A percentile compares a stretch with the other conserved stretches of the same genome.
phyloP scores from a whole-genome alignment of 1,140 invertebrate species.

The Eumeta japonica region DNA sequence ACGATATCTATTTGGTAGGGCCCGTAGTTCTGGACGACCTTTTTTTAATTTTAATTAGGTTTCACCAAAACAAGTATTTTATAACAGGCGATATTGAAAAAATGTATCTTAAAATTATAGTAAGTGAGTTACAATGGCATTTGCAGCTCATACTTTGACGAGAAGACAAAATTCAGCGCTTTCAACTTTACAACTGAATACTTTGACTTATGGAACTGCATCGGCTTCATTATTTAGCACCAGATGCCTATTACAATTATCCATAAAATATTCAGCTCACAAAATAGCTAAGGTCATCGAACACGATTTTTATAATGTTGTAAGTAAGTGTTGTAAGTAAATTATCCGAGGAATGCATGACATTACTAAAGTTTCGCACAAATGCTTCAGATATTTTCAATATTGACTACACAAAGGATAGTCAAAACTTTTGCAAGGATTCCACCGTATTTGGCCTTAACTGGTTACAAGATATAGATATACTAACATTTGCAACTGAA shows the following conservation, averaged over 20 bases:
- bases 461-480: too few species aligned
- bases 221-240: conserved; percentile 11
- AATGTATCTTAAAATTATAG: conserved; percentile 23
- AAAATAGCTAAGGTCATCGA: not conserved
- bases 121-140: conserved; percentile 12
- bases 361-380: too few species aligned
- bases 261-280: conserved; percentile 4
- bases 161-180: not conserved
- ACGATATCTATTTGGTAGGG: conserved; percentile 28
- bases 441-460: too few species aligned
- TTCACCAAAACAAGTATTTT: conserved; percentile 14
- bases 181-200: conserved; percentile 8
- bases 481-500: too few species aligned
- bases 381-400: too few species aligned
- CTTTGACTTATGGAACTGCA: conserved; percentile 11
- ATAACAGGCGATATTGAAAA: too few species aligned
- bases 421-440: too few species aligned
- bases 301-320: too few species aligned
- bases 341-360: too few species aligned
- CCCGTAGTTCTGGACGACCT: conserved; percentile 28
- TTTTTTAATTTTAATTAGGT: conserved; percentile 20
- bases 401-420: too few species aligned
- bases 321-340: too few species aligned
- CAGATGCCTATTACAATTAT: conserved; percentile 8
- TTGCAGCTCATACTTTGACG: conserved; percentile 17